Conservation (phyloP, 2,797 vertebrate species). For the Myripristis murdjan region DNA sequence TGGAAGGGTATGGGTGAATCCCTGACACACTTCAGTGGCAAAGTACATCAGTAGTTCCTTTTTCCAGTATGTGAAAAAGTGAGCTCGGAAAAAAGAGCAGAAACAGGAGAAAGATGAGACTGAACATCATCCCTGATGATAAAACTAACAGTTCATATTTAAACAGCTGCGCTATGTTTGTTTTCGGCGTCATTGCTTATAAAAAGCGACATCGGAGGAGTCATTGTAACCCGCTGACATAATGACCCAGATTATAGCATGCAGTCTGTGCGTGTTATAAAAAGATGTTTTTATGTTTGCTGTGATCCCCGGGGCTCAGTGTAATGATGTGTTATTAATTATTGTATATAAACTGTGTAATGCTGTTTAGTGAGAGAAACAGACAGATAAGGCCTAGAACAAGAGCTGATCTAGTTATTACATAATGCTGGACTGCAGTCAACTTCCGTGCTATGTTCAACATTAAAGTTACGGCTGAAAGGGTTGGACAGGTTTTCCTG, state of each 20-base stretch:
- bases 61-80: too few relatives aligned
- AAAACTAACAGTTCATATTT: slow-evolving; percentile 22
- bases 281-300: slow-evolving; percentile 55
- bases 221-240: slow-evolving; percentile 49
- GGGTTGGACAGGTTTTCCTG: slow-evolving; percentile 56
- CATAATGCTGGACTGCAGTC: slow-evolving; percentile 56
- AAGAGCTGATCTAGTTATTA: slow-evolving; percentile 56
- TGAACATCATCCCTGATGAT: not conserved
- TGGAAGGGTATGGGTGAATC: too few relatives aligned
- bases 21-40: too few relatives aligned
- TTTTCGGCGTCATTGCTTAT: slow-evolving; percentile 21
- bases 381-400: slow-evolving; percentile 24
- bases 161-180: not conserved
- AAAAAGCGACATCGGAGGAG: slow-evolving; percentile 48
- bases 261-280: slow-evolving; percentile 30
- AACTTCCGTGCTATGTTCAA: slow-evolving; percentile 43
- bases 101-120: not conserved
- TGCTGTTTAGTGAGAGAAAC: slow-evolving; percentile 21
- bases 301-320: slow-evolving; percentile 38
- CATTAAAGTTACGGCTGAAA: slow-evolving; percentile 39
- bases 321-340: slow-evolving; percentile 61
- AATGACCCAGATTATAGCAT: slow-evolving; percentile 67
- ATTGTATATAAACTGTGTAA: slow-evolving; percentile 39
- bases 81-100: too few relatives aligned
- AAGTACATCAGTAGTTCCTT: too few relatives aligned